Evolutionary conservation across 2,797 vertebrate genomes (phyloP).

Genomic region (Harpagifer antarcticus): DNA sequence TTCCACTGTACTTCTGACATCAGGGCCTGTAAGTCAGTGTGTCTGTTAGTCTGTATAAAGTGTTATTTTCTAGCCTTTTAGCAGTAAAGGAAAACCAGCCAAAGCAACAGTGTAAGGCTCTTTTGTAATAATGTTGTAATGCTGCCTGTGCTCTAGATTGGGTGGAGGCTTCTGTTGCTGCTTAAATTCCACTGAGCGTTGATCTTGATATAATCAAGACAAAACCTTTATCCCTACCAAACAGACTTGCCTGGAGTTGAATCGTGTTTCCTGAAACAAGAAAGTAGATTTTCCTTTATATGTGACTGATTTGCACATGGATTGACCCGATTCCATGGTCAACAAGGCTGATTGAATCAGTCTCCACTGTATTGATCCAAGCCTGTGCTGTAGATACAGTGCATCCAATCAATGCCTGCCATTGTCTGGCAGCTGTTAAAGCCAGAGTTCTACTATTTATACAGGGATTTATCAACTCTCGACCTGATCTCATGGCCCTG

Average conservation of each 20-base stretch:
- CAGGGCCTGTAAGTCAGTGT: constrained; percentile 23
- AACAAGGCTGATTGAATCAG: constrained; percentile 44
- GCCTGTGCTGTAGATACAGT: constrained; percentile 40
- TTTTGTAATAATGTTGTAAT: constrained; percentile 47
- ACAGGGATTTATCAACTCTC: constrained; percentile 60
- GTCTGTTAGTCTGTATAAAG: constrained; percentile 8
- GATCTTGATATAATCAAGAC: constrained; percentile 45
- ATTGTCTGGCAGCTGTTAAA: constrained; percentile 48
- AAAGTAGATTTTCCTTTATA: constrained; percentile 18
- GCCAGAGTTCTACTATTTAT: constrained; percentile 45
- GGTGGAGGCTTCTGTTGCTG: constrained; percentile 55
- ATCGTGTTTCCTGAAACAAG: constrained; percentile 33
- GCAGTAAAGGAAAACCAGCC: constrained; percentile 26
- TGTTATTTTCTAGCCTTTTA: constrained; percentile 16
- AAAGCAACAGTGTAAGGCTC: constrained; percentile 34
- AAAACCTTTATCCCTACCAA: constrained; percentile 41
- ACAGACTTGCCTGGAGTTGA: constrained; percentile 21
- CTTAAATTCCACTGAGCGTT: constrained; percentile 41
- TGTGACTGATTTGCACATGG: constrained; percentile 15
- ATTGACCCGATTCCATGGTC: not conserved
- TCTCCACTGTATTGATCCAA: constrained; percentile 53
- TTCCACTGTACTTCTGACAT: constrained; percentile 16
- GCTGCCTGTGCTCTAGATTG: constrained; percentile 55
- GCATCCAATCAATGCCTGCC: constrained; percentile 48
- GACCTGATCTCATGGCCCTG: constrained; percentile 17